A percentile compares a stretch with the other conserved stretches of the same genome.
These are phyloP conservation scores for Platysternon megacephalum DNA, from an alignment of 2,113 vertebrate genomes.

Conservation along the genomic window DNA sequence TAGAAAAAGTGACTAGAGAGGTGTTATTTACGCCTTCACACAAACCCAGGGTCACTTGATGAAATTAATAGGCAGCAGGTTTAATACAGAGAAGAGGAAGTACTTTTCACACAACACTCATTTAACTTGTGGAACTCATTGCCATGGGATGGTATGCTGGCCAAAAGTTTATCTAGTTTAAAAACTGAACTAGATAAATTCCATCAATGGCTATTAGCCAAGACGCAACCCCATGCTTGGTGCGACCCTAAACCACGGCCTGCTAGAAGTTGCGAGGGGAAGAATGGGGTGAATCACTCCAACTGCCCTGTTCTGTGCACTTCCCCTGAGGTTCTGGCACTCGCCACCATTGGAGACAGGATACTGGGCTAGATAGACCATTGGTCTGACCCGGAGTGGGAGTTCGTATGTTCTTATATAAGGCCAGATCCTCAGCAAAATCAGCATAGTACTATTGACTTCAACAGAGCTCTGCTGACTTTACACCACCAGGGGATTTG, in stretches of 20 bases:
- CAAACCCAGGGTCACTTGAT: too few species aligned
- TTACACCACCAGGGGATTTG: not conserved
- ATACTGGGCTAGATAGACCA: too few species aligned
- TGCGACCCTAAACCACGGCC: too few species aligned
- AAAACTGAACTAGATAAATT: not conserved
- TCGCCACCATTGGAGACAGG: too few species aligned
- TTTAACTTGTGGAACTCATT: not conserved
- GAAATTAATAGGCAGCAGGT: not conserved
- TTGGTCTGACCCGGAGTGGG: too few species aligned
- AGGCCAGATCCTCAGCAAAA: not conserved
- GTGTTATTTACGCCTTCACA: too few species aligned
- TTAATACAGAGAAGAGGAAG: not conserved
- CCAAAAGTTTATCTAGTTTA: not conserved
- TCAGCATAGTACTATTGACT: not conserved
- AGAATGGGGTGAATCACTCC: too few species aligned
- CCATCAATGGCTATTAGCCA: not conserved
- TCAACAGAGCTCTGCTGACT: not conserved
- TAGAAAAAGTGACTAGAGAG: too few species aligned
- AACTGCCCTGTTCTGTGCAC: too few species aligned
- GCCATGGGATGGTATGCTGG: not conserved
- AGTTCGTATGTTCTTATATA: not conserved
- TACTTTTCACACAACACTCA: not conserved
- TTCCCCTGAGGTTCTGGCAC: too few species aligned
- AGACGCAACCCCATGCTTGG: not conserved
- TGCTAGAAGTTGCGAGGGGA: too few species aligned